phyloP scores from a whole-genome alignment of 2,888 invertebrate species.

The Melanostoma mellinum region DNA sequence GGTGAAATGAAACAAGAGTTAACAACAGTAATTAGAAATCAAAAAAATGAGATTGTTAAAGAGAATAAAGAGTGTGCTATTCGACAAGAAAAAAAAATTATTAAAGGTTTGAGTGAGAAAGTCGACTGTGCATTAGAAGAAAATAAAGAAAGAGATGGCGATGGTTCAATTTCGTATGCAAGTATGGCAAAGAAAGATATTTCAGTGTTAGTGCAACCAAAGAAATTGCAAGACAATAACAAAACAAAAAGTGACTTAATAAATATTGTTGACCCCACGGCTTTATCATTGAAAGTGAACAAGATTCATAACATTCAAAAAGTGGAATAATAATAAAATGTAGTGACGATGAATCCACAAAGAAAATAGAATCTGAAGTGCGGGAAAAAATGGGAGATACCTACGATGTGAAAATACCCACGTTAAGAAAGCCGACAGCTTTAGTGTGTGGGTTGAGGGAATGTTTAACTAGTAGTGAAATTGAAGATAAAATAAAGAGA shows the following conservation, averaged over 20 bases:
- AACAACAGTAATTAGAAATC: too few relatives aligned
- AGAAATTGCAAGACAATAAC: too few relatives aligned
- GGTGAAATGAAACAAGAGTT: too few relatives aligned
- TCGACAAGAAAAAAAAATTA: too few relatives aligned
- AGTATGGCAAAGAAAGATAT: too few relatives aligned
- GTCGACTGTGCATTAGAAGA: too few relatives aligned
- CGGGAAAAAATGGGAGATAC: background rate
- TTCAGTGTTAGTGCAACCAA: too few relatives aligned
- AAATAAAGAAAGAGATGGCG: too few relatives aligned
- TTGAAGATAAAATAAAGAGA: constrained; percentile 17
- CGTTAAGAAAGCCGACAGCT: constrained; percentile 3
- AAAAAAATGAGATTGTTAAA: too few relatives aligned
- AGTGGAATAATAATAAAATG: constrained; percentile 19
- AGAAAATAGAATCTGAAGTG: constrained; percentile 4
- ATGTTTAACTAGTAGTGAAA: background rate
- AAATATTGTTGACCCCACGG: constrained; percentile 2
- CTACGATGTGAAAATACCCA: constrained; percentile 6
- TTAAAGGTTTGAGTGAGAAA: too few relatives aligned
- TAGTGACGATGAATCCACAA: background rate
- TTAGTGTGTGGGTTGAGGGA: constrained; percentile 22
- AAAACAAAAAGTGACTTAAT: background rate
- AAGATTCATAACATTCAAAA: constrained; percentile 15
- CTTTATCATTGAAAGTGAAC: constrained; percentile 3
- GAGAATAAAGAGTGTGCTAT: too few relatives aligned
- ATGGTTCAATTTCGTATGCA: too few relatives aligned